A percentile compares a stretch with the other conserved stretches of the same genome.
Evolutionary conservation across 2,113 vertebrate genomes (phyloP).

Genomic region (Tachycineta bicolor): DNA sequence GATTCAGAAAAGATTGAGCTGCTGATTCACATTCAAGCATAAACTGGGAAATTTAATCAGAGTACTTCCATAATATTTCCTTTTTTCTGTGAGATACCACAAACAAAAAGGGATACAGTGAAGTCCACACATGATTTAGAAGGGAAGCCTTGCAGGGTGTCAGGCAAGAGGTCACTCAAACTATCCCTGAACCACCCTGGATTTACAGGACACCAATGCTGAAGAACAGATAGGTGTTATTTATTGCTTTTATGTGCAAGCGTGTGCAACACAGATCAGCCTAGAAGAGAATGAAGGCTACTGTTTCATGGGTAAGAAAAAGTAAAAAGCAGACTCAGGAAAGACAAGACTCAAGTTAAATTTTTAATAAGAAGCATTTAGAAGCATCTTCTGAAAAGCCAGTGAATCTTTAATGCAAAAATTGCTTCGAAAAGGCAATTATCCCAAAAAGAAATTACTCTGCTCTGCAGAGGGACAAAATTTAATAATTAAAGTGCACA

Average conservation of each 20-base stretch:
- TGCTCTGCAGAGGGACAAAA: constrained; percentile 29
- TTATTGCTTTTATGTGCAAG: neutral
- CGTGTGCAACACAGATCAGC: neutral
- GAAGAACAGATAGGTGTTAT: neutral
- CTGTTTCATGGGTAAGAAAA: neutral
- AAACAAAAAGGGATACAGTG: neutral
- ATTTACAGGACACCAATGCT: neutral
- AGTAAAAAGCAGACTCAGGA: neutral
- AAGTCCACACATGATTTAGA: neutral
- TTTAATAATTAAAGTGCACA: constrained; percentile 55
- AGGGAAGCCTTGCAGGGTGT: neutral
- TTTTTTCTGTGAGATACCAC: neutral
- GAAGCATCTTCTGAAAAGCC: constrained; percentile 48
- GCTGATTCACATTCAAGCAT: neutral
- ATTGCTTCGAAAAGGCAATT: constrained; percentile 47
- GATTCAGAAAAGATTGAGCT: neutral
- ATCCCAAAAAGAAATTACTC: constrained; percentile 51
- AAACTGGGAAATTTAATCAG: neutral
- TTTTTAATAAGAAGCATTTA: constrained; percentile 53
- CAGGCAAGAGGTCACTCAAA: neutral
- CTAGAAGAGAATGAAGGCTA: neutral
- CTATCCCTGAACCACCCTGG: neutral
- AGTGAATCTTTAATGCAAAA: constrained; percentile 65
- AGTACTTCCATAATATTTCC: neutral
- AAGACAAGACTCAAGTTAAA: constrained; percentile 22